These are phyloP conservation scores for Loriculus beryllinus DNA, from an alignment of 2,797 vertebrate genomes.

Conservation along the genomic window DNA sequence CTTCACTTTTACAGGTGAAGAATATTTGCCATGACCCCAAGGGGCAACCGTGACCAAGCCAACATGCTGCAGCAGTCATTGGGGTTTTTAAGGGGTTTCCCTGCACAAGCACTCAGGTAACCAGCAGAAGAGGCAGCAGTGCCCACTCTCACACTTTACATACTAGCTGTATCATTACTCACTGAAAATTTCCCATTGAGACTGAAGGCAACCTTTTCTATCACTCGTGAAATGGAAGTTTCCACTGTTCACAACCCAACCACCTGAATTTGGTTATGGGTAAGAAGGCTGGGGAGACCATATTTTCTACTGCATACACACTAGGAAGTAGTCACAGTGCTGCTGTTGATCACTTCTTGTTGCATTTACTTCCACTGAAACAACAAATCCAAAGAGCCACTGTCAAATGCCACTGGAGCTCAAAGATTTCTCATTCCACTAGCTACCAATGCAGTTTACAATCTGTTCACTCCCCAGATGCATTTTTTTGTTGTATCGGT, in stretches of 20 bases:
- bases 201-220: background rate
- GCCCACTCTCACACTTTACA: background rate
- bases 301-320: background rate
- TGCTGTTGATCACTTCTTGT: background rate
- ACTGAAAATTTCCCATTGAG: background rate
- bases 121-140: background rate
- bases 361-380: background rate
- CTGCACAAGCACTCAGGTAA: fast-evolving
- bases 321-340: background rate
- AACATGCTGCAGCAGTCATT: fast-evolving
- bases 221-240: background rate
- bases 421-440: background rate
- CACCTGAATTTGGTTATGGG: background rate
- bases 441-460: background rate
- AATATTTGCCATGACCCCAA: background rate
- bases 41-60: background rate
- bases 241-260: background rate
- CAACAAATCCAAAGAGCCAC: background rate
- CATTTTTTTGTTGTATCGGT: background rate
- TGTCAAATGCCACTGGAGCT: background rate
- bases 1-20: background rate
- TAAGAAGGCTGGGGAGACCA: background rate
- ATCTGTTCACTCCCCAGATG: background rate
- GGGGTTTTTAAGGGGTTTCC: background rate
- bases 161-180: background rate